These are phyloP conservation scores for Lonchura striata DNA, from an alignment of 2,113 vertebrate species.

Conservation along the genomic window DNA sequence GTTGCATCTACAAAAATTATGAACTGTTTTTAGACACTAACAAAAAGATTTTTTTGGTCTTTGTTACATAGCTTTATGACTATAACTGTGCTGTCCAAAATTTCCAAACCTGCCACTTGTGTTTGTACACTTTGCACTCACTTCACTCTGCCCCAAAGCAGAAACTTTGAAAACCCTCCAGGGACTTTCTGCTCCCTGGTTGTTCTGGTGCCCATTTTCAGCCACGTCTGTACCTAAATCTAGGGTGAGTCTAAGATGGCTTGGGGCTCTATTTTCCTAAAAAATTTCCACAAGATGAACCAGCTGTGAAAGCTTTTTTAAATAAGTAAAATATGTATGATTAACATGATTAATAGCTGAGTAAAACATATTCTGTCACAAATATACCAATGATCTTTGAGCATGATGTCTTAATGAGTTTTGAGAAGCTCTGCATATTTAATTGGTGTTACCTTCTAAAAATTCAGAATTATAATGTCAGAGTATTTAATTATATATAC, in stretches of 20 bases:
- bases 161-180: background rate
- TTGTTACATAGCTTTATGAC: background rate
- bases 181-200: background rate
- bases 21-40: background rate
- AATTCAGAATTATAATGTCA: conserved; percentile 6
- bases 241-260: background rate
- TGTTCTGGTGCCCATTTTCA: background rate
- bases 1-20: background rate
- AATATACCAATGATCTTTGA: conserved; percentile 20
- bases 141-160: background rate
- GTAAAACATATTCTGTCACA: conserved; percentile 11
- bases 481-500: background rate
- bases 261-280: background rate
- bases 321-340: background rate
- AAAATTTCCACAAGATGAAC: background rate
- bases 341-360: background rate
- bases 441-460: conserved; percentile 30
- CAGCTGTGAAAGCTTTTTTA: background rate
- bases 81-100: background rate
- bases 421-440: conserved; percentile 8
- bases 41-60: background rate
- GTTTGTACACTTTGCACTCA: background rate
- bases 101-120: background rate
- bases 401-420: background rate
- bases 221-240: background rate